Evolutionary conservation across 2,113 vertebrate genomes (phyloP).

Genomic region (Abramis brama): DNA sequence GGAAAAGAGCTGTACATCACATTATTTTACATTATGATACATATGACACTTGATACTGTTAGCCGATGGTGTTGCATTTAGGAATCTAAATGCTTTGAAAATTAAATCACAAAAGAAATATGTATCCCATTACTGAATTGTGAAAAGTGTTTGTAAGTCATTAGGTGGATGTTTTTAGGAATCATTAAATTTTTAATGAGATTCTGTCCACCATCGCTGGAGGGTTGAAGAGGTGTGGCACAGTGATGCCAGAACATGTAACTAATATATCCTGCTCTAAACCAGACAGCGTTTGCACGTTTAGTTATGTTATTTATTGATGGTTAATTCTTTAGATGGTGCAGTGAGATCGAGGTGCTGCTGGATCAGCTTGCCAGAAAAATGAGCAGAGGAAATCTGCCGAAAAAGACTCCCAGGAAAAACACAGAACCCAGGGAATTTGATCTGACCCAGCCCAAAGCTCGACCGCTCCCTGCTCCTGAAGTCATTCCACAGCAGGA

Average conservation of each 20-base stretch:
- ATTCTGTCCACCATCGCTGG: not conserved
- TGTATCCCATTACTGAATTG: not conserved
- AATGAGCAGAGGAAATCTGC: slow-evolving; percentile 39
- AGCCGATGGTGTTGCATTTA: not conserved
- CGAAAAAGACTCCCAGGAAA: slow-evolving; percentile 67
- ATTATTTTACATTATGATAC: not conserved
- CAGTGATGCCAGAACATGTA: not conserved
- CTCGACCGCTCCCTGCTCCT: slow-evolving; percentile 73
- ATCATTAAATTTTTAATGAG: not conserved
- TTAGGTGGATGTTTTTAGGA: not conserved
- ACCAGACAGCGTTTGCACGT: not conserved
- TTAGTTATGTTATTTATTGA: not conserved
- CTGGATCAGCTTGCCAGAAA: slow-evolving; percentile 72
- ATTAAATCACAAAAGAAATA: not conserved
- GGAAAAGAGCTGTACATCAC: not conserved
- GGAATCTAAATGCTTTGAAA: too few relatives aligned
- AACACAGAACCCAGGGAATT: slow-evolving; percentile 84
- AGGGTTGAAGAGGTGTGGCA: not conserved
- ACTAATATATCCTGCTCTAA: not conserved
- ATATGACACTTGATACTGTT: not conserved
- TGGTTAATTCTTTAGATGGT: slow-evolving; percentile 76
- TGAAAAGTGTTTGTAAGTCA: not conserved
- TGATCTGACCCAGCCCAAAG: slow-evolving; percentile 80
- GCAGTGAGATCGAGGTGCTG: slow-evolving; percentile 79
- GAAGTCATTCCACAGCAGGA: slow-evolving; percentile 74